Base-by-base conservation (phyloP, 2,797 vertebrate species). In the Pangasius larnaudii region DNA sequence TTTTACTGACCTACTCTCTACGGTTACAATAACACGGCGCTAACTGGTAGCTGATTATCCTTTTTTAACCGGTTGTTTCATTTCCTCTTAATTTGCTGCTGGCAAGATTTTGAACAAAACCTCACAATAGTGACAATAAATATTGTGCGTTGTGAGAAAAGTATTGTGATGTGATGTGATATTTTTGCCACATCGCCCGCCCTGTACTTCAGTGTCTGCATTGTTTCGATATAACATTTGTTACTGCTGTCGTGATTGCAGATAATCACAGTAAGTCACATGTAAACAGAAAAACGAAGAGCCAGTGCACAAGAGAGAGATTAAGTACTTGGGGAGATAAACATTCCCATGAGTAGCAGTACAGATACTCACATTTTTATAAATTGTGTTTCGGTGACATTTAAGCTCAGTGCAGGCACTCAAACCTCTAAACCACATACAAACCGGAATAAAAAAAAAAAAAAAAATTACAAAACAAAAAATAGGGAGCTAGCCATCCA, bases 391-490 rank as follows among this genome's bases (percentile, higher is more conserved):
- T 91, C 27, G 56, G 89, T 92, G 92, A 92, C 88, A 92, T 91
- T 77, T 90, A 92, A 93, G 91, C 92, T 92, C 93, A 93, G 91
- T 88, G 91, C 93, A 94, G 93, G 92, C 89, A 90, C 89, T 91
- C 86, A 91, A 89, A 87, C 88, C 77, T 13, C 53, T 33, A 69
- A 58, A 85, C 65, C 81, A 90, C 88, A 82, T 86, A n/a, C 61
- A 77, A 59, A 88, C 78, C 53, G 87, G 69, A 58, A n/a, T 5
- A 92, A 92, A 92, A 88, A 81, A 18, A 11, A 33, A 22, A 13
- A 16, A 63, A 36, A 6, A 10, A 18, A 56, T 6, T 5, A 51
- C 9, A 58, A 58, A 58, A 59, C 33, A 63, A 63, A 63, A 84
- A 84, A 51, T 27, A 65, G 59, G 36, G 10, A 53, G 49, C 49